Conservation (phyloP, 1,140 invertebrate genomes). For the Drosophila serrata region DNA sequence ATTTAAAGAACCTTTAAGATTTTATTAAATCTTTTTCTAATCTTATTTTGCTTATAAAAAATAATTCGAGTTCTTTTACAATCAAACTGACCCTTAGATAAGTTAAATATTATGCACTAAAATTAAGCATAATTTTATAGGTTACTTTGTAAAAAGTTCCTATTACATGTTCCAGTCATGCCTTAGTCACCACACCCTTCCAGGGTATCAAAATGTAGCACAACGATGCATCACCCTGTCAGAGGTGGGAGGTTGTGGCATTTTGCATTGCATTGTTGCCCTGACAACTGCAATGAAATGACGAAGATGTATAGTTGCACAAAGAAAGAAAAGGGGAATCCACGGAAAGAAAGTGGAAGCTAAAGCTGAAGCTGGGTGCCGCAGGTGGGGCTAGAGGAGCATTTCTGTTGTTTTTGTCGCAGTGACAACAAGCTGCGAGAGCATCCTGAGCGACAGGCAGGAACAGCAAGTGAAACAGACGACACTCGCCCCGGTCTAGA, state of each 20-base stretch:
- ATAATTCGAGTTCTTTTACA: no score
- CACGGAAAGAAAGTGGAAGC: constrained; percentile 23
- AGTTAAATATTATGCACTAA: no score
- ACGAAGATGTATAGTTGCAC: constrained; percentile 70
- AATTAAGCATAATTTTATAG: neutral
- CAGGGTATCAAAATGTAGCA: constrained; percentile 40
- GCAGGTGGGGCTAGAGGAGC: constrained; percentile 19
- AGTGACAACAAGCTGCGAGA: constrained; percentile 65
- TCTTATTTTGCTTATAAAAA: no score
- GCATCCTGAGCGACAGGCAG: constrained; percentile 55
- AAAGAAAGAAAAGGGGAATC: constrained; percentile 5
- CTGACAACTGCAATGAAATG: constrained; percentile 77
- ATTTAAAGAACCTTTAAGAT: no score
- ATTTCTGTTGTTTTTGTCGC: constrained; percentile 28
- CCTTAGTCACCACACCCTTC: neutral
- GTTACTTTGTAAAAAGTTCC: no score
- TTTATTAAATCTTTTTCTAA: no score
- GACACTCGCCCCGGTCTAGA: constrained; percentile 42
- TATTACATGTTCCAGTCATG: no score
- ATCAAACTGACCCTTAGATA: no score
- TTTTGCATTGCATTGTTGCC: constrained; percentile 65
- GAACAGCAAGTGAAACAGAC: constrained; percentile 24
- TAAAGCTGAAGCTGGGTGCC: constrained; percentile 8
- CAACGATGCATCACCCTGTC: constrained; percentile 56
- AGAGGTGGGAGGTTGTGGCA: constrained; percentile 40